Base-by-base conservation (phyloP, 2,113 vertebrate genomes). In the Phoxinus phoxinus region DNA sequence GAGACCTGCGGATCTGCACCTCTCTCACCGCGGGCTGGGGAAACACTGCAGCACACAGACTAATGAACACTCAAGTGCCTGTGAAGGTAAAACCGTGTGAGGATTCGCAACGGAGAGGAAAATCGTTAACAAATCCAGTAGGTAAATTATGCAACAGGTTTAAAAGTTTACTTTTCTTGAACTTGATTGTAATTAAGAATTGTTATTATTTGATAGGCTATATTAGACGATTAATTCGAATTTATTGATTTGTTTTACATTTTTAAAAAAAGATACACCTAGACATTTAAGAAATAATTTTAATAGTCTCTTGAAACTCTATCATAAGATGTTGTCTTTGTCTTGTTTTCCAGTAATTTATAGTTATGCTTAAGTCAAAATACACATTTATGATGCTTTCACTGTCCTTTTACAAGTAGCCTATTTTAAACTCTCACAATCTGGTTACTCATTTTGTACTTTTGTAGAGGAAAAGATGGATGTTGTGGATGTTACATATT, bases 61-160 rank as follows among this genome's bases (percentile, higher is more conserved):
- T 21, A 27, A 71, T 75, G 37, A 63, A 32, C 72, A 23, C 12
- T 59, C 51, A 69, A 51, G 80, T 53, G 80, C 44, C 44, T 69
- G 27, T 10, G 5, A 81, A 81, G 27, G 30, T 35, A 56, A 56
- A 11, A 56, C 63, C 44, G 35, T 32, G 17, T 69, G 61, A 81
- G 80, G 80, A 81, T 8, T 81, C 41, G n/a, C 35, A 41, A 23
- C 37, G 15, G 46, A 46, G 58, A 81, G 59, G 17, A 59, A n/a
- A n/a, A 10, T 3, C 6, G 5, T 65, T 69, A 53, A 11, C 23
- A 19, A 72, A 12, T 23, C 51, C 81, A 53, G 84, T 86, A 58
- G 81, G 84, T 84, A 44, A 15, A 6, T 71, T n/a, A 58, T 6
- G 59, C 84, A 32, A 83, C 74, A 75, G 74, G 65, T 84, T 75